Evolutionary conservation across 2,113 vertebrate genomes (phyloP), one percentile per base, ranked within the genome.

Genomic region (Prunella fulvescens): DNA sequence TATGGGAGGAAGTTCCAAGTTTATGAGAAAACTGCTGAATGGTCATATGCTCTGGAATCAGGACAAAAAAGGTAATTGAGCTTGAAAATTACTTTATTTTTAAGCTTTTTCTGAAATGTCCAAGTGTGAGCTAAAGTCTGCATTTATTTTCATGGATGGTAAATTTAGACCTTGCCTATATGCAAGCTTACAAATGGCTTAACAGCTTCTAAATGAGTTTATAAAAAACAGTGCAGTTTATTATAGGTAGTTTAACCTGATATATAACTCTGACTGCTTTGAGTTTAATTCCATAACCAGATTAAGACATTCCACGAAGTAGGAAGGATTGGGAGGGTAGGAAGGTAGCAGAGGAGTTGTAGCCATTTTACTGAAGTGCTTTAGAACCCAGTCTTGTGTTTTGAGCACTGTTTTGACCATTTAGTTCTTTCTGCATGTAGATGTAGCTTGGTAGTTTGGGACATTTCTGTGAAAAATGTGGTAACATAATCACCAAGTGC

Each of bases 1-100:
- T 44, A 66, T n/a, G 26, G 51, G 80, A 88, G 57, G 83, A 78
- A 81, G 73, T 78, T 93, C 69, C 92, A 93, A 69, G 83, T 89
- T 95, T 62, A 66, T 88, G 61, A 81, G 77, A 89, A 83, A 93
- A 86, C 72, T 87, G 73, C 77, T 95, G 83, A 95, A 72, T 79
- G 82, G 83, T 79, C 81, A 42, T 40, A n/a, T 71, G 37, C 14
- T 10, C 8, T 64, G 86, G 65, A 84, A 53, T 42, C 45, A 24
- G 71, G 54, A 92, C 78, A 84, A 88, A 90, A 88, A 90, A n/a
- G 35, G 72, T 91, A 92, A 89, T 14, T 74, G 64, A 88, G 80
- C 88, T 91, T 93, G 76, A 94, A 93, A 88, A 74, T 71, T 12
- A 12, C 19, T 67, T 90, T 92, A 45, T 65, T 40, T 93, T 96